A percentile compares a stretch with the other conserved stretches of the same genome.
Evolutionary conservation across 2,113 vertebrate species (phyloP).

Genomic region (Phoenicopterus ruber): DNA sequence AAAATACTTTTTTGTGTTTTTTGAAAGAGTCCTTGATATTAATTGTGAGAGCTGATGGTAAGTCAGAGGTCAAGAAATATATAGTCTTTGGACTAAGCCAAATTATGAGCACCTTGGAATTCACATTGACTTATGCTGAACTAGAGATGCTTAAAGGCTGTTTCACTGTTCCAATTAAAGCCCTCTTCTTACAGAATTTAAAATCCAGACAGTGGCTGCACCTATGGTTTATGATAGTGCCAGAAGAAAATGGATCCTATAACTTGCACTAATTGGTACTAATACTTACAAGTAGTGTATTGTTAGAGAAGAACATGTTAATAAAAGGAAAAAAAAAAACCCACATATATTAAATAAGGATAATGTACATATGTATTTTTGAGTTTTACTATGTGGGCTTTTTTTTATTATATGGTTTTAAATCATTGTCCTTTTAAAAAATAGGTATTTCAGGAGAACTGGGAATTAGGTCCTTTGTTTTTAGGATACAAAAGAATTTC

Average conservation of each 20-base stretch:
- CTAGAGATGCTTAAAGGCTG: not conserved
- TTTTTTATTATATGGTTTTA: not conserved
- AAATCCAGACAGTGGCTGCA: not conserved
- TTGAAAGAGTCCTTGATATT: not conserved
- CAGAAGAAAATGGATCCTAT: not conserved
- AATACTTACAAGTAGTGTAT: not conserved
- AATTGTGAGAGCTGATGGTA: not conserved
- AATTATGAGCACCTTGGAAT: not conserved
- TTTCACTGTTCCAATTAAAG: not conserved
- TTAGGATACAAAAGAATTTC: not conserved
- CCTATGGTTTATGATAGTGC: fast-evolving
- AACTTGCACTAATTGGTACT: not conserved
- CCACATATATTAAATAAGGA: not conserved
- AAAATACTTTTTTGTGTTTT: not conserved
- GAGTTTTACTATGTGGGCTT: fast-evolving
- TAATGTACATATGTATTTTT: fast-evolving
- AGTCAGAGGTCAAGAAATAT: not conserved
- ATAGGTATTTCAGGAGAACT: not conserved
- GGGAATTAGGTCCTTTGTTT: not conserved
- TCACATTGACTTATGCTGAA: not conserved
- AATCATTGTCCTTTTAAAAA: not conserved
- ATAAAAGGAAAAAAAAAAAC: not conserved
- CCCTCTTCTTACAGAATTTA: not conserved
- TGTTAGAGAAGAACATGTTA: not conserved
- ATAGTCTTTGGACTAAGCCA: not conserved